Base-by-base conservation (phyloP, 2,797 vertebrate species). In the Moxostoma hubbsi region DNA sequence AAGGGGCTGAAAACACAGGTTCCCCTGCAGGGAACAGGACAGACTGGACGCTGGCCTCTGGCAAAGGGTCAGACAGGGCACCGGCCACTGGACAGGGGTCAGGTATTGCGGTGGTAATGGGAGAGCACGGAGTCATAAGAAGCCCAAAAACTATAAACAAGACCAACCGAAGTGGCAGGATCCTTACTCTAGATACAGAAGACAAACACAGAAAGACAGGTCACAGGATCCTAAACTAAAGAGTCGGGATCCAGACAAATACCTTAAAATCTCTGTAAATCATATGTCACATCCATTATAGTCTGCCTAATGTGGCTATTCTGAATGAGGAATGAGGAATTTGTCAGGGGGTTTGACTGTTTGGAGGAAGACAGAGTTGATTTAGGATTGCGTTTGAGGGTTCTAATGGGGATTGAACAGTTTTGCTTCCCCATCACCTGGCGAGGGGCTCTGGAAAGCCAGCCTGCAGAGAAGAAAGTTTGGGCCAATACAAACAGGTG, bases 401-500 rank as follows among this genome's bases (percentile, higher is more conserved):
- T 82, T 83, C 58, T 63, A 61, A 81, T 64, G 84, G 81, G 73
- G 85, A 83, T 55, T 47, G 65, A 68, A 81, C n/a, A 61, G 83
- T 82, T 83, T 36, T 65, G 71, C 83, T 85, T 80, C 81, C 74
- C 53, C 85, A 81, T 84, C 86, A 89, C 86, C 84, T 89, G 87
- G 84, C 79, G 69, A 43, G 75, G 62, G 67, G 82, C 79, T 70
- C 71, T 72, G 76, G 70, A 67, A 82, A 87, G 79, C 75, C 69
- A 79, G 70, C 78, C 72, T 46, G 55, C 15, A 61, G 71, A 69
- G 61, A 77, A 50, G 4, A 10, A 46, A 57, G 36, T 54, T 36
- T 16, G 12, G 75, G 81, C 84, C 81, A 88, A 87, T 80, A 79
- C 71, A 88, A 89, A 87, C 87, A 90, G 84, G 85, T 86, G 84